A percentile compares a stretch with the other conserved stretches of the same genome.
Conservation (phyloP, 2,888 invertebrate species). For the Amphipyra berbera region DNA sequence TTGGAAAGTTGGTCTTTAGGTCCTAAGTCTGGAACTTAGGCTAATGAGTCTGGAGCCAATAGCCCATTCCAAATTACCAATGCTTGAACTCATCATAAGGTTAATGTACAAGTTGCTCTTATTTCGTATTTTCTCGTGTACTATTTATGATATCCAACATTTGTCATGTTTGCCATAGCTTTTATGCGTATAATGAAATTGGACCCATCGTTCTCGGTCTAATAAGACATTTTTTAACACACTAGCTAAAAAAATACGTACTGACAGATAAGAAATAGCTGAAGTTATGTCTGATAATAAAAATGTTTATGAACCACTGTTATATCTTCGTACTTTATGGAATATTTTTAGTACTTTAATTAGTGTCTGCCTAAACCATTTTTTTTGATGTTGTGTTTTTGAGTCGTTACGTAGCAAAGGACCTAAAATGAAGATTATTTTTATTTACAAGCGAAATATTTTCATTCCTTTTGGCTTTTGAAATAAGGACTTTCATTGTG, state of each 20-base stretch:
- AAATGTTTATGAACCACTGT: slow-evolving; percentile 44
- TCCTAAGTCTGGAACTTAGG: not conserved
- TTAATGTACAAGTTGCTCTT: not conserved
- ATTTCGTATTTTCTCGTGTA: not conserved
- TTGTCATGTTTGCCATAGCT: slow-evolving; percentile 3
- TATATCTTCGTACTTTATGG: slow-evolving; percentile 29
- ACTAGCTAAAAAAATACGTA: slow-evolving; percentile 31
- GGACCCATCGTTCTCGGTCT: slow-evolving; percentile 14
- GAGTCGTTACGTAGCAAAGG: not conserved
- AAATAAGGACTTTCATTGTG: not conserved
- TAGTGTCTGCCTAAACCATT: slow-evolving; percentile 9
- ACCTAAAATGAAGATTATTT: not conserved
- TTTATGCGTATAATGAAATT: slow-evolving; percentile 27
- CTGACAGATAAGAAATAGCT: slow-evolving; percentile 38
- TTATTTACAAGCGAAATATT: no score
- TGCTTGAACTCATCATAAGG: slow-evolving; percentile 6
- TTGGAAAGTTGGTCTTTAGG: slow-evolving; percentile 18
- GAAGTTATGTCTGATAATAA: slow-evolving; percentile 41
- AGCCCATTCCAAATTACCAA: not conserved
- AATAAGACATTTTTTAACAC: slow-evolving; percentile 23
- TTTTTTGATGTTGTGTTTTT: slow-evolving; percentile 10
- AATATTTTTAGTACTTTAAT: slow-evolving; percentile 36
- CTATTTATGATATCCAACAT: not conserved
- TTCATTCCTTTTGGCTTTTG: not conserved
- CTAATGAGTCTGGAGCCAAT: slow-evolving; percentile 2